A percentile compares a stretch with the other conserved stretches of the same genome.
Conservation (phyloP, 2,797 vertebrate species). For the Hippoglossus hippoglossus region DNA sequence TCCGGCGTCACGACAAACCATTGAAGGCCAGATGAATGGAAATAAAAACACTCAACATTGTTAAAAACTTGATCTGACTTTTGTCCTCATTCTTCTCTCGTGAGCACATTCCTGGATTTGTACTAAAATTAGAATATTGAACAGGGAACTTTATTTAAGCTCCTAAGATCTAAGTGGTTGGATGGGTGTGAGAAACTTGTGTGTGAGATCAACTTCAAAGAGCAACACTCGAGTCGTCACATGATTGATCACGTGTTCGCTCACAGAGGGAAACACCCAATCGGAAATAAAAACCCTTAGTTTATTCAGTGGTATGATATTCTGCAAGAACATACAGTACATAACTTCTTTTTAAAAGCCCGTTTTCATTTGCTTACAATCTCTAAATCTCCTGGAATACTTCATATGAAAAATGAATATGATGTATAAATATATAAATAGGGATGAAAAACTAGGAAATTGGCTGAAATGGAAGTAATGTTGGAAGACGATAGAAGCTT, state of each 20-base stretch:
- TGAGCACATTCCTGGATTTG: not conserved
- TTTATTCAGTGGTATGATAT: not conserved
- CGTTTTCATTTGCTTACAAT: not conserved
- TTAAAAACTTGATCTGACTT: slow-evolving; percentile 49
- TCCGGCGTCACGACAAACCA: slow-evolving; percentile 41
- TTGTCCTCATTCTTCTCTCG: slow-evolving; percentile 31
- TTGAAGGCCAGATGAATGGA: slow-evolving; percentile 68
- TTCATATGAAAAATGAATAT: not conserved
- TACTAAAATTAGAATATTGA: not conserved
- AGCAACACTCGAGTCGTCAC: too few relatives aligned
- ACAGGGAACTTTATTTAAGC: not conserved
- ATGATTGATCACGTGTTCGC: too few relatives aligned
- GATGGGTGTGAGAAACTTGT: too few relatives aligned
- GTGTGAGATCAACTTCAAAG: too few relatives aligned
- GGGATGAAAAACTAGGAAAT: not conserved
- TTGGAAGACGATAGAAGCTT: not conserved
- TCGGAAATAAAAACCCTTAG: not conserved
- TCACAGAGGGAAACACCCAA: too few relatives aligned
- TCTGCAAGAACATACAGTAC: not conserved
- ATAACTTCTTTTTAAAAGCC: not conserved
- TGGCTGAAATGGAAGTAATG: not conserved
- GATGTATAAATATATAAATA: not conserved
- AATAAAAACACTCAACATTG: slow-evolving; percentile 74
- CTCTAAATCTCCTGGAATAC: not conserved
- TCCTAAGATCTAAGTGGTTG: not conserved